Evolutionary conservation across 2,797 vertebrate species (phyloP).

Genomic region (Micropoecilia bifurca): DNA sequence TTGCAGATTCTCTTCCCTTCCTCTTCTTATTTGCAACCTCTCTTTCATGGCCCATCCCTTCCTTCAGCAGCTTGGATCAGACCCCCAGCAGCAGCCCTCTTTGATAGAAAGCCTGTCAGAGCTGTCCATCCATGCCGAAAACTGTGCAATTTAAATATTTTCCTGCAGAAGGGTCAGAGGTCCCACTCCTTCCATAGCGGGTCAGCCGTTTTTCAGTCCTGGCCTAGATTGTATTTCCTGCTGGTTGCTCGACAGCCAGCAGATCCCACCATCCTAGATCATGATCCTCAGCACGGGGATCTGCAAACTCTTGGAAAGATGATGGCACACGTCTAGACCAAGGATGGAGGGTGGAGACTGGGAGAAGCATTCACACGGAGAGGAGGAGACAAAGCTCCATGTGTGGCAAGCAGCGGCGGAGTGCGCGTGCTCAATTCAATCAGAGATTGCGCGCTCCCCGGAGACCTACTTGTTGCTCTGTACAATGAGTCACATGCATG

Average conservation of each 20-base stretch:
- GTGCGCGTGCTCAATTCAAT: constrained; percentile 66
- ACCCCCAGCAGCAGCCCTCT: constrained; percentile 69
- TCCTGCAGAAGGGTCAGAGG: constrained; percentile 35
- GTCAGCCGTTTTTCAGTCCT: constrained; percentile 41
- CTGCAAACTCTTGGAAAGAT: constrained; percentile 58
- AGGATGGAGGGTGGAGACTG: constrained; percentile 72
- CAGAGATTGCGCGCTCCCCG: constrained; percentile 49
- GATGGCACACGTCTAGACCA: constrained; percentile 65
- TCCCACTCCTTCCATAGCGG: constrained; percentile 35
- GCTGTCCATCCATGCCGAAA: constrained; percentile 50
- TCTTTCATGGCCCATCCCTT: constrained; percentile 36
- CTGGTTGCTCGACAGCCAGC: constrained; percentile 11
- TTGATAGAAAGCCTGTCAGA: constrained; percentile 51
- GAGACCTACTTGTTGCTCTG: constrained; percentile 63
- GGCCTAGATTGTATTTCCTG: constrained; percentile 35
- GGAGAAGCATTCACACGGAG: constrained; percentile 62
- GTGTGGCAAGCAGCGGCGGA: constrained; percentile 49
- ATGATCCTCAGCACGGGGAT: constrained; percentile 46
- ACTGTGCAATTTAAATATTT: constrained; percentile 39
- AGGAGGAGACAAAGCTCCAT: constrained; percentile 72
- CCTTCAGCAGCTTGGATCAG: constrained; percentile 77
- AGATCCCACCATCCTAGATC: constrained; percentile 27
- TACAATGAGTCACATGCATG: constrained; percentile 48
- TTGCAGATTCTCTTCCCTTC: constrained; percentile 47
- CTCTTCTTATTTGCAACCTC: constrained; percentile 28